Conservation (phyloP, 2,888 invertebrate species). For the Epistrophe eligans region DNA sequence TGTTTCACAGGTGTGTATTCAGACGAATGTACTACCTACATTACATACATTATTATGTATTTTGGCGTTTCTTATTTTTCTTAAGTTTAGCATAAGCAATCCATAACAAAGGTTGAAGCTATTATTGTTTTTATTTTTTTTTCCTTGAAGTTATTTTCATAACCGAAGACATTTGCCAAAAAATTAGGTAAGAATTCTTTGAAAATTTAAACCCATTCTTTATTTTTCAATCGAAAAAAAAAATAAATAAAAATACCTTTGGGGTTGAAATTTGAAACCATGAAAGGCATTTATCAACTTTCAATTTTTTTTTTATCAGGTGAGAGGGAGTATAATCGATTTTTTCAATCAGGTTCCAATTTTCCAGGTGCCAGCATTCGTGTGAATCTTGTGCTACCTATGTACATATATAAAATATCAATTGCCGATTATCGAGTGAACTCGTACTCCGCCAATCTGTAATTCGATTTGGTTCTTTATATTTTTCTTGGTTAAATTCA, state of each 20-base stretch:
- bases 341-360: constrained; percentile 18
- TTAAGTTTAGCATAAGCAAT: not conserved
- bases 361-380: constrained; percentile 31
- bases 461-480: constrained; percentile 11
- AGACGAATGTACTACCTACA: not conserved
- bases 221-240: not conserved
- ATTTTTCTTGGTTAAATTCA: constrained; percentile 1
- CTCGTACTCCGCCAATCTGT: not conserved
- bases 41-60: not conserved
- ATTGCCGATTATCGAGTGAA: constrained; percentile 24
- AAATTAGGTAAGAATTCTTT: not conserved
- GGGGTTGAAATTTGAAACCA: constrained; percentile 1
- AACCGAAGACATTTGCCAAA: not conserved
- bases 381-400: not conserved
- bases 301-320: too few relatives aligned
- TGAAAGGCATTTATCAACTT: not conserved
- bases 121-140: not conserved
- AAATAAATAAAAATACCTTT: not conserved
- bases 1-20: not conserved
- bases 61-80: not conserved
- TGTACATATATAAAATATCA: not conserved
- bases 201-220: not conserved
- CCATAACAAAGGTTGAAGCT: not conserved
- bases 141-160: not conserved
- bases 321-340: not conserved